Evolutionary conservation across 2,113 vertebrate species (phyloP).

Genomic region (Mormoops blainvillei): DNA sequence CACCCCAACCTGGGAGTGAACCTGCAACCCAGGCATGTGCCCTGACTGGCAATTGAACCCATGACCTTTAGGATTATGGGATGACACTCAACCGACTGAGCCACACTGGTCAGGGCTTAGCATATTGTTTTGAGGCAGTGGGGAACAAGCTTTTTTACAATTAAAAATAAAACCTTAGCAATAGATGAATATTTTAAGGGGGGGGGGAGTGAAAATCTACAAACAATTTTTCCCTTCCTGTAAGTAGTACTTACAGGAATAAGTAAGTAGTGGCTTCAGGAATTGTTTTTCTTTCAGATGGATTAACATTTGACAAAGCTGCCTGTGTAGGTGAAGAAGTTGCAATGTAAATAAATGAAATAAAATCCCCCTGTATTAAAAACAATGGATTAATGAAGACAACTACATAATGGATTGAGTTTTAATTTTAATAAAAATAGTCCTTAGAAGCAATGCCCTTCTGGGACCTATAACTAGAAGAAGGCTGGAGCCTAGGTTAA

Average conservation of each 20-base stretch:
- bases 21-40: too few relatives aligned
- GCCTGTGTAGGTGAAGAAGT: background rate
- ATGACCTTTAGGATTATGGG: too few relatives aligned
- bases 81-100: too few relatives aligned
- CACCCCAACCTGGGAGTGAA: too few relatives aligned
- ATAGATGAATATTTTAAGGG: background rate
- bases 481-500: background rate
- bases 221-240: background rate
- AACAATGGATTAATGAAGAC: background rate
- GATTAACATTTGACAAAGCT: background rate
- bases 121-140: background rate
- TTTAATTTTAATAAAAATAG: background rate
- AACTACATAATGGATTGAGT: background rate
- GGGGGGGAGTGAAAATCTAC: background rate
- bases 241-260: background rate
- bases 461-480: background rate
- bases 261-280: background rate
- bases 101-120: background rate
- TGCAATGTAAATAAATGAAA: background rate
- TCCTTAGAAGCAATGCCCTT: background rate
- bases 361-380: background rate
- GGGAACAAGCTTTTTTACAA: conserved; percentile 5
- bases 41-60: too few relatives aligned
- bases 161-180: background rate
- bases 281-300: background rate